Conservation (phyloP, 2,113 vertebrate genomes). For the Tachycineta bicolor region DNA sequence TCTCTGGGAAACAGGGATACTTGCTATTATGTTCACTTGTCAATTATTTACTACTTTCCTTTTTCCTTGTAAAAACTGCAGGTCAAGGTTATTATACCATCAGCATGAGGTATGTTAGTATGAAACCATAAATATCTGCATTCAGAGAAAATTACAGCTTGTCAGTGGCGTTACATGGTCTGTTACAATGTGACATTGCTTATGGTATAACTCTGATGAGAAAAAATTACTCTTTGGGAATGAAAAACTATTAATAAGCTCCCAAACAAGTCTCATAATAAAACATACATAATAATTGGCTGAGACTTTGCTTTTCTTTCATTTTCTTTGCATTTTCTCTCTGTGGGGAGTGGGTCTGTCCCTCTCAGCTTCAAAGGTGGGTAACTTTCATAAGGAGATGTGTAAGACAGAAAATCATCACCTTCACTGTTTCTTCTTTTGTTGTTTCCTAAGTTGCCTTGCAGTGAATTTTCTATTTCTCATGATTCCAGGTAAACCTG, state of each 20-base stretch:
- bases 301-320: not conserved
- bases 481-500: not conserved
- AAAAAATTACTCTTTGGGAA: not conserved
- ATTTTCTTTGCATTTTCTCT: not conserved
- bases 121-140: not conserved
- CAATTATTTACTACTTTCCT: not conserved
- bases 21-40: not conserved
- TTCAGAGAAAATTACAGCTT: constrained; percentile 12
- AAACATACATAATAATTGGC: not conserved
- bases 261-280: not conserved
- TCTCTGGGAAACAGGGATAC: not conserved
- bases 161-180: not conserved
- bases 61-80: not conserved
- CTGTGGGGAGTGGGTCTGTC: not conserved
- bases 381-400: not conserved
- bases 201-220: not conserved
- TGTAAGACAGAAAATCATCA: not conserved
- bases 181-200: not conserved
- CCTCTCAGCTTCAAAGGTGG: not conserved
- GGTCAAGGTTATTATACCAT: not conserved
- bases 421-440: not conserved
- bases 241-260: not conserved
- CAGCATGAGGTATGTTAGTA: not conserved
- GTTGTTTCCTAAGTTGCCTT: not conserved
- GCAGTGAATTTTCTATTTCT: not conserved